Evolutionary conservation across 2,888 invertebrate species (phyloP), one percentile per base, ranked within the genome.

Genomic region (Tetropium fuscum): DNA sequence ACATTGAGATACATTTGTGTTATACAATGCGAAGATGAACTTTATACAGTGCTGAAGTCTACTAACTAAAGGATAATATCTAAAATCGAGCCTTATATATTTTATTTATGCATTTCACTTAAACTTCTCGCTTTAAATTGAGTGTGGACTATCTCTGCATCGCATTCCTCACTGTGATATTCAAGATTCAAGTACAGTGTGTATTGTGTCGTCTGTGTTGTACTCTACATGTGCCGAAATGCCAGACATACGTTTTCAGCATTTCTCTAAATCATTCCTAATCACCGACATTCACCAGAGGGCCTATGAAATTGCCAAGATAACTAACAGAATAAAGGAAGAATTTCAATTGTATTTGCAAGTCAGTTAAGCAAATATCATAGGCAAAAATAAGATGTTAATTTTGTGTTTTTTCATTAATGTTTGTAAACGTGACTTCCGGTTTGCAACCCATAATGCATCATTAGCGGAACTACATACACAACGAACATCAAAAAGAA

Each of bases 91-190:
- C 70, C 72, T 74, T 72, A 74, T 66, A 68, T 69, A 72, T 65
- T 70, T 69, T 55, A 57, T 62, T 64, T 62, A 68, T 72, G 65
- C 69, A 60, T 70, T 63, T 65, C 58, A 66, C 61, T 68, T 67
- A 68, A 55, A 69, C 63, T 71, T 71, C 60, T 71, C 70, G 74
- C 73, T 75, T 76, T 71, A 70, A 73, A 27, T 68, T 73, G 66
- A 68, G 63, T 74, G 71, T 71, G 73, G 69, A 74, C 67, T 61
- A 66, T 71, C 36, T 69, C 69, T 73, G 74, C 72, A 70, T 74
- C 69, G 64, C 69, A 75, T 79, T 77, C 77, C 80, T 80, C 80
- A 79, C 81, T 81, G 81, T 81, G 81, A 81, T 81, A 81, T 77
- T 77, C 73, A 74, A 78, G 71, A 81, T 77, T 77, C 73, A 74